A percentile compares a stretch with the other conserved stretches of the same genome.
Conservation (phyloP, 2,797 vertebrate genomes). For the Huso huso region DNA sequence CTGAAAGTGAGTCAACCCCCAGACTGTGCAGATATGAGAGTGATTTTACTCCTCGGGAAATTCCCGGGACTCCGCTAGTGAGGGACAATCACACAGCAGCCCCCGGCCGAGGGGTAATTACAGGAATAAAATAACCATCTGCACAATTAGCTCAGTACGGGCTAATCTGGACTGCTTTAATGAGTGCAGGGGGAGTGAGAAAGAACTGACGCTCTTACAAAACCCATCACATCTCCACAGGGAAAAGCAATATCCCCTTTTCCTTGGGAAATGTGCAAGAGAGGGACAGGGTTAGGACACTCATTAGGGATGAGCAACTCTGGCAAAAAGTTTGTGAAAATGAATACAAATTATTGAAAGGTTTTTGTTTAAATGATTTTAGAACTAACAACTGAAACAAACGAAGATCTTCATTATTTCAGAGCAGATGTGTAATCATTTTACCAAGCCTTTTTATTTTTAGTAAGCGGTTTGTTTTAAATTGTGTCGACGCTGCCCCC, state of each 20-base stretch:
- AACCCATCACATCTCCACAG: background rate
- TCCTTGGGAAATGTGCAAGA: conserved; percentile 6
- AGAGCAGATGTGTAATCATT: too few relatives aligned
- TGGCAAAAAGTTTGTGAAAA: too few relatives aligned
- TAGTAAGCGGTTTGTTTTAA: too few relatives aligned
- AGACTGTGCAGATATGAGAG: conserved; percentile 13
- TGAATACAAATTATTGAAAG: background rate
- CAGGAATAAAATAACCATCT: conserved; percentile 15
- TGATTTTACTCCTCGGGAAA: background rate
- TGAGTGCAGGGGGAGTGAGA: conserved; percentile 7
- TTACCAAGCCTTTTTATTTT: too few relatives aligned
- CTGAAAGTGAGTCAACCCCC: conserved; percentile 7
- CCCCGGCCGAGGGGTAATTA: conserved; percentile 11
- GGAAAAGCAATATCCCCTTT: background rate
- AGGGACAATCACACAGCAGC: conserved; percentile 3
- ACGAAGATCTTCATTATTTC: too few relatives aligned
- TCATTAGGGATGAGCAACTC: too few relatives aligned
- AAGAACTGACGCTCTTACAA: background rate
- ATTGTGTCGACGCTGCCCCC: too few relatives aligned
- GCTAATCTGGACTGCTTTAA: conserved; percentile 7
- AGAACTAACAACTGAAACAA: too few relatives aligned
- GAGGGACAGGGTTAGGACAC: too few relatives aligned
- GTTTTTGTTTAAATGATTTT: too few relatives aligned
- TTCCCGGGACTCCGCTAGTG: background rate
- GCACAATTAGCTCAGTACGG: conserved; percentile 17